These are phyloP conservation scores for Oxyteleia sp. DNA, from an alignment of 2,888 invertebrate genomes.

Conservation along the genomic window DNA sequence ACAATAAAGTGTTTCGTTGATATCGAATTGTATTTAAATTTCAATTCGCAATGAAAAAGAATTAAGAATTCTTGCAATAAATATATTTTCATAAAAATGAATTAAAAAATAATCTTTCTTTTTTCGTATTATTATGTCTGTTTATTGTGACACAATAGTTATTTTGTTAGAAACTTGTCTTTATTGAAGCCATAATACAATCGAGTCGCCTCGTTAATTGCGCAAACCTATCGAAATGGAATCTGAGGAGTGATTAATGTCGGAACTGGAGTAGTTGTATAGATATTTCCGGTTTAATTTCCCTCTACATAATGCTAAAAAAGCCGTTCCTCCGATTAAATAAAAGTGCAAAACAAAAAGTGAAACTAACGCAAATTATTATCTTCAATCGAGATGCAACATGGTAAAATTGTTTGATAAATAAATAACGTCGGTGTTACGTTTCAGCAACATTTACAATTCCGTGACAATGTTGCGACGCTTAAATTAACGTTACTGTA, in stretches of 20 bases:
- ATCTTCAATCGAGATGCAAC: no score
- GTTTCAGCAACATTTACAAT: no score
- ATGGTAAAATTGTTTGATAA: no score
- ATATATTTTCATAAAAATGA: neutral
- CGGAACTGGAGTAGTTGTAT: conserved; percentile 25
- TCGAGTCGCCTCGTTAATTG: conserved; percentile 51
- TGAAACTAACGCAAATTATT: no score
- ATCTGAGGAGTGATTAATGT: conserved; percentile 55
- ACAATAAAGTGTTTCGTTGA: neutral
- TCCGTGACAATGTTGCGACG: no score
- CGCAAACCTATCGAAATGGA: conserved; percentile 44
- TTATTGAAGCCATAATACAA: conserved; percentile 33
- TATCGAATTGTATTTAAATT: neutral
- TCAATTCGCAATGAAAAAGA: neutral
- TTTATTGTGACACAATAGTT: conserved; percentile 12
- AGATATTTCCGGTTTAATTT: conserved; percentile 42
- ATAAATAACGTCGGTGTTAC: no score
- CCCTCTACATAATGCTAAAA: conserved; percentile 10
- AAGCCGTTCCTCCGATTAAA: conserved; percentile 12
- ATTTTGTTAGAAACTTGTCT: conserved; percentile 17
- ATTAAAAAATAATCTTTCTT: neutral
- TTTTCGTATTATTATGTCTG: neutral
- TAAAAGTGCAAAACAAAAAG: no score
- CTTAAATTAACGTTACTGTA: no score
- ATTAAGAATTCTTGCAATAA: neutral